Evolutionary conservation across 2,888 invertebrate genomes (phyloP), one percentile per base, ranked within the genome.

Genomic region (Eupeodes latifasciatus): DNA sequence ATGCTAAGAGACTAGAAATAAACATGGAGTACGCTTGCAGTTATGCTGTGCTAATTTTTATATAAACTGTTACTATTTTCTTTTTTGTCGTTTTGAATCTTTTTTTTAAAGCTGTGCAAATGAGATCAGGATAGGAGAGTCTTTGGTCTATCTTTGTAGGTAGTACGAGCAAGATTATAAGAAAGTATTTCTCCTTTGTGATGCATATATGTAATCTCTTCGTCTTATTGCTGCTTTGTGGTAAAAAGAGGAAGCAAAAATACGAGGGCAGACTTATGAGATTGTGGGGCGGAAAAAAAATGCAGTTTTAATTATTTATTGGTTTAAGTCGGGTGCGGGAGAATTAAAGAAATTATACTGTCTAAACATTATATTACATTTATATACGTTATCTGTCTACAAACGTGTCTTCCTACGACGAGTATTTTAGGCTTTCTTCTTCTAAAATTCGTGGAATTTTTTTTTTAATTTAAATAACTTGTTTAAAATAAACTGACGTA

Each of bases 301-400:
- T 72, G 83, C 67, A 83, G 83, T 83, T 83, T 83, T 74, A 19
- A 81, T 77, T 75, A 83, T 87, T 83, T 83, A 80, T 80, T 83
- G 61, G 53, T n/a, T 40, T 77, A 64, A 83, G 74, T 84, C 87
- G 87, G 80, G 62, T 55, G 69, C 74, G 77, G 76, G 74, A 74
- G 40, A 61, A 40, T 7, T 4, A 0, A 40, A 40, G 40, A 77
- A 57, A 66, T 66, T 16, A 64, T 16, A 64, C 67, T 34, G 36
- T 55, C 62, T 27, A 40, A 27, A 44, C 27, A 72, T 47, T 44
- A 9, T 55, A 55, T 27, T 55, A 27, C 19, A 19, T 55, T n/a
- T n/a, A n/a, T 7, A 59, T 59, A 59, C 34, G 34, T n/a, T n/a
- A 59, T 59, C 40, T 9, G 40, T 40, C 40, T 40, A 47, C 12